A percentile compares a stretch with the other conserved stretches of the same genome.
Conservation (phyloP, 2,797 vertebrate genomes). For the Phrynocephalus forsythii region DNA sequence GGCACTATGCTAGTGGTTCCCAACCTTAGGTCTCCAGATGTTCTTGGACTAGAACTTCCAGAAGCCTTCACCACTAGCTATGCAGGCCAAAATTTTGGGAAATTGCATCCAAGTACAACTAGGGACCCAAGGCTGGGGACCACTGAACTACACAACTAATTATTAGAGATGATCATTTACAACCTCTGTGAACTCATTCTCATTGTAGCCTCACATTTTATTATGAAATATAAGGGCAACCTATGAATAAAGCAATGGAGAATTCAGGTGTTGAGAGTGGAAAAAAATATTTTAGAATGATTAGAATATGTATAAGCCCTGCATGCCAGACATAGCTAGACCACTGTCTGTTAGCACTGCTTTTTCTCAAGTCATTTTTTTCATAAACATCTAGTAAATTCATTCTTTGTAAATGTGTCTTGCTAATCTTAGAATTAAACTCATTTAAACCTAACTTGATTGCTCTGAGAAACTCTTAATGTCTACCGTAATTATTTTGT, state of each 20-base stretch:
- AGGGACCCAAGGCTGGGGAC: too few relatives aligned
- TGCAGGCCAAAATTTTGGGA: too few relatives aligned
- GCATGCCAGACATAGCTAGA: not conserved
- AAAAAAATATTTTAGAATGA: not conserved
- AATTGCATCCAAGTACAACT: too few relatives aligned
- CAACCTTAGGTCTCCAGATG: too few relatives aligned
- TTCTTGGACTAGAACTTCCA: too few relatives aligned
- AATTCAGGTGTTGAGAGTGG: not conserved
- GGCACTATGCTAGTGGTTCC: not conserved
- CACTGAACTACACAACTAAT: not conserved
- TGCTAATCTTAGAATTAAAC: not conserved
- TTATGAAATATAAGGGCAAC: not conserved
- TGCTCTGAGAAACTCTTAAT: not conserved
- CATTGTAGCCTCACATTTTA: not conserved
- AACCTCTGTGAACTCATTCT: not conserved
- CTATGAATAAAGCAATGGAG: not conserved
- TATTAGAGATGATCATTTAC: not conserved
- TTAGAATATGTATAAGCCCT: not conserved
- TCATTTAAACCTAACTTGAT: not conserved
- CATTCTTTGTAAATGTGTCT: not conserved
- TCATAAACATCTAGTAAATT: not conserved
- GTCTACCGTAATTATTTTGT: not conserved
- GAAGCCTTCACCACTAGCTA: too few relatives aligned
- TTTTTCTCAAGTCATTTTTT: not conserved
- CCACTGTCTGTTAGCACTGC: too few relatives aligned